Evolutionary conservation across 1,140 invertebrate species (phyloP), one percentile per base, ranked within the genome.

Genomic region (Aradophagus sp.): DNA sequence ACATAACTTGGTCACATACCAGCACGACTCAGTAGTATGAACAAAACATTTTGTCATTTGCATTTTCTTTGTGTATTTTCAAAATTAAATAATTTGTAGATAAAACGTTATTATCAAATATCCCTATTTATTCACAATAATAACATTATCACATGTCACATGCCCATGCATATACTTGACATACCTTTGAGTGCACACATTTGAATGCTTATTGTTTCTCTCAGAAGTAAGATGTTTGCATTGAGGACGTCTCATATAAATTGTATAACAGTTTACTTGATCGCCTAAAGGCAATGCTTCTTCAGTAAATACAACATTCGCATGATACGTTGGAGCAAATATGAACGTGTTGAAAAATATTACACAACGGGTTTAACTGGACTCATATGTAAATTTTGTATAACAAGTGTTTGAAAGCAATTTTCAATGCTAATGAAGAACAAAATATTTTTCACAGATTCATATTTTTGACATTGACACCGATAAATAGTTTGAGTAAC

Each of bases 391-490:
- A n/a, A n/a, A n/a, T n/a, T n/a, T n/a, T n/a, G n/a, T n/a, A n/a
- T n/a, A n/a, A n/a, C n/a, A n/a, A n/a, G n/a, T n/a, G n/a, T n/a
- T n/a, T n/a, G n/a, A n/a, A n/a, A n/a, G n/a, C n/a, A n/a, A n/a
- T n/a, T n/a, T n/a, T n/a, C n/a, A n/a, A n/a, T n/a, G n/a, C n/a
- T n/a, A n/a, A n/a, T n/a, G n/a, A n/a, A n/a, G n/a, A n/a, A n/a
- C n/a, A n/a, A n/a, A n/a, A n/a, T n/a, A n/a, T n/a, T n/a, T 48
- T 44, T 29, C 50, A 65, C 16, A 38, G 10, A 42, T 65, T 65
- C 61, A 65, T 48, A 56, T 56, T 65, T 65, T 55, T 65, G 4
- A 65, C 61, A 55, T 55, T 11, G 47, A n/a, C n/a, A 35, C 11
- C 31, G 34, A 56, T 4, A 42, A 44, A 34, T 13, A 13, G 23